Conservation (phyloP, 2,113 vertebrate genomes). For the Sigmodon hispidus region DNA sequence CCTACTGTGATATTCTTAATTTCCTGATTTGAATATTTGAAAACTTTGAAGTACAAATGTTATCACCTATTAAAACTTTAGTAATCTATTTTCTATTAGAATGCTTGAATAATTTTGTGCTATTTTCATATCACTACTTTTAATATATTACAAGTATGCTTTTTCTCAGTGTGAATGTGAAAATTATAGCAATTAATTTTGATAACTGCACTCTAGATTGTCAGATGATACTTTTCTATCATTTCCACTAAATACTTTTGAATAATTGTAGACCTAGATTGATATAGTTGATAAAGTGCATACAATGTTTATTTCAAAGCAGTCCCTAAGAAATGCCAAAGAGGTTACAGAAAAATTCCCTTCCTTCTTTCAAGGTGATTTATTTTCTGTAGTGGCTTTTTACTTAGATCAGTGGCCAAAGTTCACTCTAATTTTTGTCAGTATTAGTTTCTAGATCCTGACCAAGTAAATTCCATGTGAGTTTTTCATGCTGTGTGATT, state of each 20-base stretch:
- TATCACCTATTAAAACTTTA: not conserved
- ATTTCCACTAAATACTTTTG: slow-evolving; percentile 1
- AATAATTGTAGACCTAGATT: not conserved
- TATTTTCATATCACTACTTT: slow-evolving; percentile 9
- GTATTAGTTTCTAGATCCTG: not conserved
- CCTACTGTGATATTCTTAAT: not conserved
- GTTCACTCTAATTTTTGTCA: not conserved
- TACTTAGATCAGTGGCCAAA: not conserved
- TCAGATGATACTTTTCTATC: slow-evolving; percentile 36
- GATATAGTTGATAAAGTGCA: not conserved
- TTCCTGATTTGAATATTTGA: slow-evolving; percentile 1
- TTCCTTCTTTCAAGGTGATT: not conserved
- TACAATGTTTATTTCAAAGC: not conserved
- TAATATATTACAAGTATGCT: not conserved
- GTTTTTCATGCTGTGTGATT: not conserved
- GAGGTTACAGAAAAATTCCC: not conserved
- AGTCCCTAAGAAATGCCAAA: not conserved
- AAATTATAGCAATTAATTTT: slow-evolving; percentile 57
- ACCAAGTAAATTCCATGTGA: not conserved
- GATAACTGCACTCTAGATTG: slow-evolving; percentile 24
- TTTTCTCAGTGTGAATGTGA: slow-evolving; percentile 38
- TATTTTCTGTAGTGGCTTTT: not conserved
- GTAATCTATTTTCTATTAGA: not conserved
- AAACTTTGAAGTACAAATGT: not conserved
- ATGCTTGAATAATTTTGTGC: slow-evolving; percentile 34